Percentiles rank a stretch among this genome's conserved stretches.
These are phyloP conservation scores for Tinamus guttatus DNA, from an alignment of 2,113 vertebrate genomes.

Conservation along the genomic window DNA sequence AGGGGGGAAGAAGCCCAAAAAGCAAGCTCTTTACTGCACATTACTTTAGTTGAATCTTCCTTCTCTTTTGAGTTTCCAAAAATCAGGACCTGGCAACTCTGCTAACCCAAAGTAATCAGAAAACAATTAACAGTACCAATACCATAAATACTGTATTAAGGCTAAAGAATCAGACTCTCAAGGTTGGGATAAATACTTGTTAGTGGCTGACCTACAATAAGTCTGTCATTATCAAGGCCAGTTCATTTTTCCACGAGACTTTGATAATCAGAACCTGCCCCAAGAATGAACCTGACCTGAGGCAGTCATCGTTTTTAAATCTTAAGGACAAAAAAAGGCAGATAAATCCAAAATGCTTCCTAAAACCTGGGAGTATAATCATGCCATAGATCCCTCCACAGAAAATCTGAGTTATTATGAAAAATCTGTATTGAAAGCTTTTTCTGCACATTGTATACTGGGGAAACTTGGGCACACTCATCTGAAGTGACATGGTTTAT, in stretches of 20 bases:
- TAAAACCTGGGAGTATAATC: not conserved
- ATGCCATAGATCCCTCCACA: not conserved
- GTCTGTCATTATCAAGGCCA: not conserved
- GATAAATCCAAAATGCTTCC: not conserved
- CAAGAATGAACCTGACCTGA: not conserved
- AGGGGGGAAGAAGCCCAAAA: not conserved
- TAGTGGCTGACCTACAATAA: not conserved
- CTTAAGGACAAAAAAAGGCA: not conserved
- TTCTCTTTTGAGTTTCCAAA: not conserved
- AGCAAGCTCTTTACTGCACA: not conserved
- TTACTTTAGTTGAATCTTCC: slow-evolving; percentile 2
- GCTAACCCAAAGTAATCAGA: not conserved
- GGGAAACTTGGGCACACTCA: not conserved
- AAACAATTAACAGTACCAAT: not conserved
- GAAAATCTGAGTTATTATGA: not conserved
- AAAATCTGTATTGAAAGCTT: not conserved
- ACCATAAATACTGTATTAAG: not conserved
- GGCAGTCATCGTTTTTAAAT: not conserved
- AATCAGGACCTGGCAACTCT: not conserved
- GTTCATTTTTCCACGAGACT: not conserved
- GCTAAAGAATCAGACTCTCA: not conserved
- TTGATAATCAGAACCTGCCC: not conserved
- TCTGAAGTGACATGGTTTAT: not conserved
- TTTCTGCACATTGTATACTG: not conserved
- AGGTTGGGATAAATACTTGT: not conserved